A percentile compares a stretch with the other conserved stretches of the same genome.
These are phyloP conservation scores for Myodes glareolus DNA, from an alignment of 2,113 vertebrate genomes.

Conservation along the genomic window DNA sequence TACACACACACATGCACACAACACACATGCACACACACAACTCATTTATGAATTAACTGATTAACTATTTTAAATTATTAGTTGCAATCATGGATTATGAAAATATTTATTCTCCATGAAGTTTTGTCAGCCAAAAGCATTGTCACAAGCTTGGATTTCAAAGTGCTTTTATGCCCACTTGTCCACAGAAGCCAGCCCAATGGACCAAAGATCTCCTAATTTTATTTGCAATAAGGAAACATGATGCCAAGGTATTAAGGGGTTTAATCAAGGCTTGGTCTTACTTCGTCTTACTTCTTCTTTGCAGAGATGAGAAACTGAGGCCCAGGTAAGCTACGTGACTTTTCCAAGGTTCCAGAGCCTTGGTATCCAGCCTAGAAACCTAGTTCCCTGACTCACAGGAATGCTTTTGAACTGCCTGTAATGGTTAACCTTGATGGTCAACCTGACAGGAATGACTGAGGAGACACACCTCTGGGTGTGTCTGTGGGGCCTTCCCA, in stretches of 20 bases:
- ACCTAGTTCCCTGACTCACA: background rate
- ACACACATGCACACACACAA: background rate
- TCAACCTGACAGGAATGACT: background rate
- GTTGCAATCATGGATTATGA: background rate
- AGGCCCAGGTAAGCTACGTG: background rate
- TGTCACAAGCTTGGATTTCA: background rate
- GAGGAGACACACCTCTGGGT: background rate
- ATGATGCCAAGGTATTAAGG: background rate
- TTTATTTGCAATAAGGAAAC: conserved; percentile 15
- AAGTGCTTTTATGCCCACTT: background rate
- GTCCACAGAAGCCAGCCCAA: background rate
- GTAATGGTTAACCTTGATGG: background rate
- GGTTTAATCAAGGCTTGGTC: background rate
- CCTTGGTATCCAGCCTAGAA: background rate
- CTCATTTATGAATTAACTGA: background rate
- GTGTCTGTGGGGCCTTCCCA: background rate
- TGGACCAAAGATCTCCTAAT: background rate
- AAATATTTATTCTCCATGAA: background rate
- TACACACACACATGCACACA: background rate
- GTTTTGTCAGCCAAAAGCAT: background rate
- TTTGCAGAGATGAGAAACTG: background rate
- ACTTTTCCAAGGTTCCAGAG: background rate
- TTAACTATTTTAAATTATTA: background rate
- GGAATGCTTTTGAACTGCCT: background rate
- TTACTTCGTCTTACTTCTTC: background rate